phyloP scores from a whole-genome alignment of 2,888 invertebrate species.

The Bombylius discolor region DNA sequence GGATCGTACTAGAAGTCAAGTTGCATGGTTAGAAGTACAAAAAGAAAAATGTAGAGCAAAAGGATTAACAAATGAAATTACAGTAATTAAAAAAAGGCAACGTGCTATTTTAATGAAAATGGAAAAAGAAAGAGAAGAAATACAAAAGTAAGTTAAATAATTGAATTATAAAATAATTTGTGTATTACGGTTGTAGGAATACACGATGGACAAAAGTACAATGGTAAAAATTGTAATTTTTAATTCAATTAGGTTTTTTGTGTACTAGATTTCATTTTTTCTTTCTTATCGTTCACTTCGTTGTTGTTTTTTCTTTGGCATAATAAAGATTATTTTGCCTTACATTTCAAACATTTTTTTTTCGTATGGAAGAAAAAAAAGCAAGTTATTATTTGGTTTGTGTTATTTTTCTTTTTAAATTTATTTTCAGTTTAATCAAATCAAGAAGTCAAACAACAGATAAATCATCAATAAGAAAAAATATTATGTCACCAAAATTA shows the following conservation, averaged over 20 bases:
- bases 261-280: no score
- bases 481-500: not conserved
- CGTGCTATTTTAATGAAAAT: constrained; percentile 50
- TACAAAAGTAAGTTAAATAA: constrained; percentile 40
- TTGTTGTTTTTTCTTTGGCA: no score
- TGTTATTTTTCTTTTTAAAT: no score
- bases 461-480: not conserved
- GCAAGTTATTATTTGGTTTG: no score
- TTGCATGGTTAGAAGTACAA: constrained; percentile 52
- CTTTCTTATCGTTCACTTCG: no score
- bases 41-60: constrained; percentile 44
- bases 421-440: no score
- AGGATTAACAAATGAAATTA: constrained; percentile 43
- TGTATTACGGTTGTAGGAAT: not conserved
- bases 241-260: not conserved
- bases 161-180: no score
- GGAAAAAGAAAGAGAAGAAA: constrained; percentile 54
- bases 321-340: no score
- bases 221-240: not conserved
- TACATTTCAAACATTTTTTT: no score
- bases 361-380: no score
- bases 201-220: not conserved
- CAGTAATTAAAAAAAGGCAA: constrained; percentile 53
- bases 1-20: constrained; percentile 51
- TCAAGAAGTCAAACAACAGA: not conserved